Evolutionary conservation across 2,113 vertebrate genomes (phyloP).

Genomic region (Oncorhynchus mykiss): DNA sequence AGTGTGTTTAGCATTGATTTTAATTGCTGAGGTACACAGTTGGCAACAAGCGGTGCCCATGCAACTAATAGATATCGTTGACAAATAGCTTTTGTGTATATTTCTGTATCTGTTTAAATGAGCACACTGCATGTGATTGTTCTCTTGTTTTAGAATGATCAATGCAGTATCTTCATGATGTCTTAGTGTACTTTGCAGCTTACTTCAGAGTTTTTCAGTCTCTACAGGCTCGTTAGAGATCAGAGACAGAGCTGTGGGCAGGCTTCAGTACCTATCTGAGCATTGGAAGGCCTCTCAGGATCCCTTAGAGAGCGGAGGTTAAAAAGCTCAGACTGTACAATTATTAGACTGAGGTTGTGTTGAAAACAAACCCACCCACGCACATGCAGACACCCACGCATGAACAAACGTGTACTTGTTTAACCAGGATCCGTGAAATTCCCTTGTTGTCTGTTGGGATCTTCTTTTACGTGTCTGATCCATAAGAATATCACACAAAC

Average conservation of each 20-base stretch:
- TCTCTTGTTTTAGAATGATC: no score
- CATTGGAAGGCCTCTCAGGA: background rate
- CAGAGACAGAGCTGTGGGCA: background rate
- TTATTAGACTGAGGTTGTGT: no score
- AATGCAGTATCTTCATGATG: no score
- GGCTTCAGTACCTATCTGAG: background rate
- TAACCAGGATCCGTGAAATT: background rate
- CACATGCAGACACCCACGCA: background rate
- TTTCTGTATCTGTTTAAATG: slow-evolving; percentile 38
- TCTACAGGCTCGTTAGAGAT: background rate
- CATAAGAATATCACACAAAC: background rate
- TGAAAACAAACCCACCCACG: background rate
- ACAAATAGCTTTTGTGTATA: background rate
- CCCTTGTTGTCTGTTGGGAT: background rate
- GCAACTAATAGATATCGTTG: slow-evolving; percentile 46
- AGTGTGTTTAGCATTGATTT: slow-evolving; percentile 34
- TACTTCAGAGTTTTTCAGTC: background rate
- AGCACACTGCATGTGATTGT: slow-evolving; percentile 14
- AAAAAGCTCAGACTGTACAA: background rate
- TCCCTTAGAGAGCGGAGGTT: background rate
- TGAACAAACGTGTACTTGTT: slow-evolving; percentile 1
- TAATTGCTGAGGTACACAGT: slow-evolving; percentile 26
- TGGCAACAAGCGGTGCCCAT: slow-evolving; percentile 18
- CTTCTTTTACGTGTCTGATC: background rate
- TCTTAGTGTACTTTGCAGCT: no score